Conservation (phyloP, 2,888 invertebrate genomes). For the Folsomia manolachei region DNA sequence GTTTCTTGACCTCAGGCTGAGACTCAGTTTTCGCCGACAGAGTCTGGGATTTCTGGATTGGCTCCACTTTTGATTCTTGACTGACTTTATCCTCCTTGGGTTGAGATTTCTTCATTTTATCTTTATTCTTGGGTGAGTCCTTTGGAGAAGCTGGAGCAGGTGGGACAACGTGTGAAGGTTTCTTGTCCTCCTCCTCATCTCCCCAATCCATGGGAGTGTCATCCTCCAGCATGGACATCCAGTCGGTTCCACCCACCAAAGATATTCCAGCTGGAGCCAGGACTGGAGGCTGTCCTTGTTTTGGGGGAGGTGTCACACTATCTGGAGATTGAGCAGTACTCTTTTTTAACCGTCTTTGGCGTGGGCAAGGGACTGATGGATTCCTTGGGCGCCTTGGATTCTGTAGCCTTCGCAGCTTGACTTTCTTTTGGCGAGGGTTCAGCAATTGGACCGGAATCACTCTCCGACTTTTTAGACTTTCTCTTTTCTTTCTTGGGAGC, state of each 20-base stretch:
- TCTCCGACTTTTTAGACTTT: constrained; percentile 52
- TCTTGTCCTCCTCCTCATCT: constrained; percentile 23
- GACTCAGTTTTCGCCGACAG: too few relatives aligned
- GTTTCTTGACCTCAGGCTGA: too few relatives aligned
- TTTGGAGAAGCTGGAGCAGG: too few relatives aligned
- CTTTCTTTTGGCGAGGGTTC: background rate
- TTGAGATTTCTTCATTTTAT: too few relatives aligned
- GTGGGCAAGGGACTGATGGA: background rate
- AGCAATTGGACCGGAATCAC: background rate
- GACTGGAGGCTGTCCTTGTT: constrained; percentile 25
- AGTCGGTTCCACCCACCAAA: background rate
- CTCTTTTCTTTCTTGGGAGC: constrained; percentile 42
- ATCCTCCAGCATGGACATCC: constrained; percentile 27
- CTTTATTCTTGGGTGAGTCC: too few relatives aligned
- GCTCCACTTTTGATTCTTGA: too few relatives aligned
- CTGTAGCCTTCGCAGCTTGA: too few relatives aligned
- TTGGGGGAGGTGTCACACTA: background rate
- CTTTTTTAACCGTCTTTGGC: too few relatives aligned
- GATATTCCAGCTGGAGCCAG: background rate
- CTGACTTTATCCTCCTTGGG: too few relatives aligned
- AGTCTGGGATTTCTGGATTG: too few relatives aligned
- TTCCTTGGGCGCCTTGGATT: background rate
- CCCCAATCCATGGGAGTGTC: constrained; percentile 31
- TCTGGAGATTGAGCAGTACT: too few relatives aligned
- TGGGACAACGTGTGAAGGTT: too few relatives aligned